phyloP scores from a whole-genome alignment of 2,888 invertebrate genomes.

The Drosophila ustulata region DNA sequence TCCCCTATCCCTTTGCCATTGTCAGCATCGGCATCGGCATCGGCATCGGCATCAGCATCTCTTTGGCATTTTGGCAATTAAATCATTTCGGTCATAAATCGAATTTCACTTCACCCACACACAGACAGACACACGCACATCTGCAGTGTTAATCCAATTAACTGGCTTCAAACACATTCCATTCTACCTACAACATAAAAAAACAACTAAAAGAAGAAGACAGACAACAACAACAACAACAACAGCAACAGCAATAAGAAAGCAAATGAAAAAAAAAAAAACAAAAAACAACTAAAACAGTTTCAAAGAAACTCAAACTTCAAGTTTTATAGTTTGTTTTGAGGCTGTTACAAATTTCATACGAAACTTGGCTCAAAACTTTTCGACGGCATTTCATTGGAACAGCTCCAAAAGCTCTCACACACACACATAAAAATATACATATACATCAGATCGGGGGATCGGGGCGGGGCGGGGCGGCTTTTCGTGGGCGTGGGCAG shows the following conservation, averaged over 20 bases:
- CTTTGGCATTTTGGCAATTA: constrained; percentile 70
- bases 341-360: constrained; percentile 71
- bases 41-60: constrained; percentile 16
- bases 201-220: constrained; percentile 8
- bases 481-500: background rate
- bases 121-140: constrained; percentile 22
- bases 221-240: constrained; percentile 16
- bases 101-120: constrained; percentile 54
- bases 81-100: constrained; percentile 74
- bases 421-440: background rate
- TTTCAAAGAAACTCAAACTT: constrained; percentile 77
- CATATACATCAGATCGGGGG: background rate
- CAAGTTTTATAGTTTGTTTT: constrained; percentile 74
- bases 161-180: constrained; percentile 76
- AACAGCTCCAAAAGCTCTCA: constrained; percentile 46
- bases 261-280: constrained; percentile 18
- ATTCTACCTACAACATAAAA: constrained; percentile 48
- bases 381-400: constrained; percentile 74
- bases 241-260: constrained; percentile 6
- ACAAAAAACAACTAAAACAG: constrained; percentile 56
- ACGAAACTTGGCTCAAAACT: constrained; percentile 71
- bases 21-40: background rate
- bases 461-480: background rate
- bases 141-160: constrained; percentile 73
- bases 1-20: constrained; percentile 2